These are phyloP conservation scores for Phoronis australis DNA, from an alignment of 2,888 invertebrate species.

Conservation along the genomic window DNA sequence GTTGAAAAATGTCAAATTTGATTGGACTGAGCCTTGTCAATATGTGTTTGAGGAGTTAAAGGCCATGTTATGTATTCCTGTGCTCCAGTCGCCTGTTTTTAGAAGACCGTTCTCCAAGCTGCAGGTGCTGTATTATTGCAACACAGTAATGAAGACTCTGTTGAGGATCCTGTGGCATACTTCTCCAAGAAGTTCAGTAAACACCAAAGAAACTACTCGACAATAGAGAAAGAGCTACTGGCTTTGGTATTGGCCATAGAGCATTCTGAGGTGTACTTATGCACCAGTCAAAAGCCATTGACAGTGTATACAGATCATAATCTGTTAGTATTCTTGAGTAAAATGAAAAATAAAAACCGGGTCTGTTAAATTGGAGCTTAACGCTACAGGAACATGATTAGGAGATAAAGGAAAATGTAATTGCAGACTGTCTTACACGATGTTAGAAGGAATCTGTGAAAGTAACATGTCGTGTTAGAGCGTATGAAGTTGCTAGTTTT, in stretches of 20 bases:
- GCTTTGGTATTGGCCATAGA: slow-evolving; percentile 9
- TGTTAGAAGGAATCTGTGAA: no score
- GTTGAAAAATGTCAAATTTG: no score
- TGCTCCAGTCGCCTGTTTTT: no score
- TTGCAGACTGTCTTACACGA: no score
- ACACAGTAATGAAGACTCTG: background rate
- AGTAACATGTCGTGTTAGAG: no score
- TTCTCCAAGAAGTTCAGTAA: slow-evolving; percentile 5
- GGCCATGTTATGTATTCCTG: slow-evolving; percentile 5
- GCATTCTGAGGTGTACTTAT: slow-evolving; percentile 8
- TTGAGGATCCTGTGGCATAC: slow-evolving; percentile 6
- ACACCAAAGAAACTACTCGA: slow-evolving; percentile 7
- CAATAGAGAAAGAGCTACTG: slow-evolving; percentile 10
- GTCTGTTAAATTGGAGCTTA: slow-evolving; percentile 6
- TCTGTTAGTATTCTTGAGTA: slow-evolving; percentile 5
- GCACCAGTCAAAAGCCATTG: background rate
- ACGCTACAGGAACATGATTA: slow-evolving; percentile 2
- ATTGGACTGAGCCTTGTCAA: slow-evolving; percentile 26
- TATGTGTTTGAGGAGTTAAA: slow-evolving; percentile 29
- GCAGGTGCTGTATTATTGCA: slow-evolving; percentile 10
- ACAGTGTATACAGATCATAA: slow-evolving; percentile 8
- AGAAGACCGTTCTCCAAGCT: slow-evolving; percentile 5
- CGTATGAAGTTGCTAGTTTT: no score
- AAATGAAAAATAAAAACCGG: slow-evolving; percentile 6
- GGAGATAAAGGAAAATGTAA: no score